Base-by-base conservation (phyloP, 2,888 invertebrate genomes). In the Meganola albula region DNA sequence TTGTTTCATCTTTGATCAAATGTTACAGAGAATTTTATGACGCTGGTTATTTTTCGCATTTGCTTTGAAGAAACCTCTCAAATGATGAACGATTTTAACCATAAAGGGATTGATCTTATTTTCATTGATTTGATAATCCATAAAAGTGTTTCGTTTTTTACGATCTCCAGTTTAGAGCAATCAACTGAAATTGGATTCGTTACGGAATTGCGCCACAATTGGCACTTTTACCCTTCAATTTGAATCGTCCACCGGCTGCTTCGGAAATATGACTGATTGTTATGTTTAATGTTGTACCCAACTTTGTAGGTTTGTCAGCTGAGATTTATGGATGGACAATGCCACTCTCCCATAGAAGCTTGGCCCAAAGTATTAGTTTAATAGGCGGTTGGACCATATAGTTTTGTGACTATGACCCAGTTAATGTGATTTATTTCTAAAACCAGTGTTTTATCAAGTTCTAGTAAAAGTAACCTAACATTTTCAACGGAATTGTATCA, bases 161-260 rank as follows among this genome's bases (percentile, higher is more conserved):
- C 58, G 63, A 61, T 66, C 63, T 62, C 63, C 63, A 64, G 58
- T 62, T 66, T 58, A 50, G 53, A 59, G 58, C 59, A 60, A 66
- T 64, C 61, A 62, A 62, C 50, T 52, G 57, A 58, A 63, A 66
- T 64, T 64, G 62, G 66, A 63, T 63, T 66, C 58, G 62, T 66
- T 64, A 61, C 55, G 53, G 55, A 61, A 62, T 59, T 57, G 54
- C 52, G 48, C 63, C 58, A 63, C 63, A 66, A 66, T 63, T 62
- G 64, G 59, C 62, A 61, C 54, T 61, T 66, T 66, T 64, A 64
- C 62, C 59, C 57, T 53, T 61, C 55, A 51, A 63, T 66, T 63
- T 59, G 55, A 60, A 62, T 62, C n/a, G n/a, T n/a, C 48, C 42
- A 48, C 56, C 46, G 39, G 51, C 39, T 40, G 40, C 27, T 49